These are phyloP conservation scores for Tribolium madens DNA, from an alignment of 1,140 invertebrate species.

Conservation along the genomic window DNA sequence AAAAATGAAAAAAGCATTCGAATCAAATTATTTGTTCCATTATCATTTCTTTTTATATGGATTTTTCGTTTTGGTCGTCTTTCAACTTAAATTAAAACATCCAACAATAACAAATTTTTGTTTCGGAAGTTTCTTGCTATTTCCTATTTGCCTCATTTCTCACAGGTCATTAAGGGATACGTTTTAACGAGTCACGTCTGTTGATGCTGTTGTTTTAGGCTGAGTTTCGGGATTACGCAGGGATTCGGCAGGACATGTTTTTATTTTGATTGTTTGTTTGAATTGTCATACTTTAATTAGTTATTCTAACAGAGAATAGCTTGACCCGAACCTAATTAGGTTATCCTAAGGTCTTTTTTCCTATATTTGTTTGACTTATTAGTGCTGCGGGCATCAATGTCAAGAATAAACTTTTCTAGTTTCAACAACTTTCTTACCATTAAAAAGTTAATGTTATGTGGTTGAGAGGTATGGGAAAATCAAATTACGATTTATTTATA, in stretches of 20 bases:
- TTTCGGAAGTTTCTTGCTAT: conserved; percentile 27
- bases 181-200: conserved; percentile 33
- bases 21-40: conserved; percentile 37
- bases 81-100: conserved; percentile 24
- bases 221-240: not conserved
- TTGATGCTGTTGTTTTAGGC: conserved; percentile 23
- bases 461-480: no score
- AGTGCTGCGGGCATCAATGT: not conserved
- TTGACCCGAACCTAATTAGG: not conserved
- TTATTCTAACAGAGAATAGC: not conserved
- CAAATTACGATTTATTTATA: no score
- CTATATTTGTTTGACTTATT: not conserved
- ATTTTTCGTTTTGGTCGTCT: conserved; percentile 7
- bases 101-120: conserved; percentile 30
- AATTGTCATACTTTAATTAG: conserved; percentile 7
- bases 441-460: no score
- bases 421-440: no score
- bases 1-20: conserved; percentile 33
- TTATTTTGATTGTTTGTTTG: conserved; percentile 15
- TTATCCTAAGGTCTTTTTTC: not conserved
- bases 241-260: conserved; percentile 6
- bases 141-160: conserved; percentile 29
- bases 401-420: no score
- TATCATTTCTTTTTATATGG: conserved; percentile 30
- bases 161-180: conserved; percentile 24